These are phyloP conservation scores for Enteromius anoplus DNA, from an alignment of 2,797 vertebrate species.

Conservation along the genomic window DNA sequence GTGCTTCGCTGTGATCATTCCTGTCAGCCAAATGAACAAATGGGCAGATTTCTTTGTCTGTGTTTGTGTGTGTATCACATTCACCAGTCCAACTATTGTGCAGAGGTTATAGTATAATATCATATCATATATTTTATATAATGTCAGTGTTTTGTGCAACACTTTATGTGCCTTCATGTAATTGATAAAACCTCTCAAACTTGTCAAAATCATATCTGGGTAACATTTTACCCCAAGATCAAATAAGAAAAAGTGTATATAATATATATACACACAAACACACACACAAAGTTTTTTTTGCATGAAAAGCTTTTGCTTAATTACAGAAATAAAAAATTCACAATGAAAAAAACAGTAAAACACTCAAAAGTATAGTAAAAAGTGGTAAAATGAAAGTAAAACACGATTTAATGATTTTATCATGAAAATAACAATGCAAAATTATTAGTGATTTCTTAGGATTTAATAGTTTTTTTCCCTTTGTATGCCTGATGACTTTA, in stretches of 20 bases:
- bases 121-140: not conserved
- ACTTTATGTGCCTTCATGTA: not conserved
- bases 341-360: too few species aligned
- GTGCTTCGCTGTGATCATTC: constrained; percentile 9
- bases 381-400: too few species aligned
- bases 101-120: not conserved
- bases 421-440: too few species aligned
- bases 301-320: too few species aligned
- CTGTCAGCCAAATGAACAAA: constrained; percentile 27
- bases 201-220: not conserved
- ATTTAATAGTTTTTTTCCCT: too few species aligned
- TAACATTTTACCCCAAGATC: not conserved
- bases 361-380: too few species aligned
- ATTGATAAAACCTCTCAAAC: not conserved
- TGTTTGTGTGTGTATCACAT: not conserved
- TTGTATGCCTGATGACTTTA: too few species aligned
- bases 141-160: not conserved
- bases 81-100: not conserved
- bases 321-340: too few species aligned
- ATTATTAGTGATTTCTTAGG: too few species aligned
- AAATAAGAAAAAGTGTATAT: not conserved
- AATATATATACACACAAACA: too few species aligned
- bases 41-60: constrained; percentile 2
- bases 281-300: too few species aligned
- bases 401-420: too few species aligned